Evolutionary conservation across 2,797 vertebrate genomes (phyloP).

Genomic region (Salarias fasciatus): DNA sequence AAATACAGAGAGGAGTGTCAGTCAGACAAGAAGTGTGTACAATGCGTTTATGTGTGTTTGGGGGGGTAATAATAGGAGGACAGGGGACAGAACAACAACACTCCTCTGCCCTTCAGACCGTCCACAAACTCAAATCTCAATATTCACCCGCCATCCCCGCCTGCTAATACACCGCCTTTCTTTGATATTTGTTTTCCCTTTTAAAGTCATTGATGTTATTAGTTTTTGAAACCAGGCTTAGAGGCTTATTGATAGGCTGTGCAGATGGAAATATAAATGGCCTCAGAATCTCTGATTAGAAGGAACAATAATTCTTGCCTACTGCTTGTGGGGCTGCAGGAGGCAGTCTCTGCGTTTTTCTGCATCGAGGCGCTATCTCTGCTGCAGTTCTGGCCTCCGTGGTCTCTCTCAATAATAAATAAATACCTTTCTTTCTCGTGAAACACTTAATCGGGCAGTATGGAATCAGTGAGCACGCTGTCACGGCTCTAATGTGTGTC

Average conservation of each 20-base stretch:
- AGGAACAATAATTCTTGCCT: conserved; percentile 61
- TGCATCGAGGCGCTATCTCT: conserved; percentile 29
- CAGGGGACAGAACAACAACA: conserved; percentile 51
- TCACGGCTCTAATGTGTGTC: conserved; percentile 74
- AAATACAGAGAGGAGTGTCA: conserved; percentile 47
- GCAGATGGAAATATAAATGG: conserved; percentile 71
- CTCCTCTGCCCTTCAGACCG: conserved; percentile 54
- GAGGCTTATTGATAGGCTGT: conserved; percentile 69
- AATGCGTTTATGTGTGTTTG: conserved; percentile 41
- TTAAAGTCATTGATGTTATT: conserved; percentile 79
- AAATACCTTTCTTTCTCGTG: conserved; percentile 49
- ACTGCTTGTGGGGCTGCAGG: conserved; percentile 37
- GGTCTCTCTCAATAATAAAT: conserved; percentile 52
- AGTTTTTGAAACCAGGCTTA: conserved; percentile 75
- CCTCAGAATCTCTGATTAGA: conserved; percentile 63
- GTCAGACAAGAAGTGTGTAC: conserved; percentile 34
- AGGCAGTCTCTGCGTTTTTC: conserved; percentile 48
- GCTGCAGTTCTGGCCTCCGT: conserved; percentile 46
- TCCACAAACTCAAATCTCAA: conserved; percentile 65
- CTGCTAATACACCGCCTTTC: conserved; percentile 60
- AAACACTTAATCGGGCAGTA: conserved; percentile 69
- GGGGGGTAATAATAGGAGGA: conserved; percentile 45
- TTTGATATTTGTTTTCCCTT: conserved; percentile 80
- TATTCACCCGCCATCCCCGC: conserved; percentile 54
- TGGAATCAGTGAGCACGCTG: conserved; percentile 71